Evolutionary conservation across 2,888 invertebrate genomes (phyloP), one percentile per base, ranked within the genome.

Genomic region (Parnassius orleans): DNA sequence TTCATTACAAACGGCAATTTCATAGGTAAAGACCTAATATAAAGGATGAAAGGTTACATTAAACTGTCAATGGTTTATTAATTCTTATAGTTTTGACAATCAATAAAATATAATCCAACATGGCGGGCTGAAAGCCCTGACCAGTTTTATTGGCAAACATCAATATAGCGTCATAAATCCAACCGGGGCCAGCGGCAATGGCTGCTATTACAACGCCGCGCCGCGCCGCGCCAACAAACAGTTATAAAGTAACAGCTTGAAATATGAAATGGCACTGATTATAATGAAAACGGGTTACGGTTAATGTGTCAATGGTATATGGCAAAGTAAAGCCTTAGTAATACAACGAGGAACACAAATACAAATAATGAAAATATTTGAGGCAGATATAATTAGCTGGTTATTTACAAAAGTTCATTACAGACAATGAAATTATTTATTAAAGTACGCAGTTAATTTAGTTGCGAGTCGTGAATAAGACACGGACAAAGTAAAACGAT

Each of bases 101-200:
- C 62, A 43, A 58, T 63, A 51, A 47, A 52, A 54, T 54, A 58
- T 43, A 53, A 61, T 41, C 9, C 51, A 43, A 53, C 53, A 46
- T 19, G 58, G 58, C 52, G 19, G 33, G 33, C 50, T 9, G 44
- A 58, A 15, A 44, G 15, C 62, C 52, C 50, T 43, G 53, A 50
- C 54, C 10, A 54, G 54, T 54, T 50, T 15, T 15, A 48, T 11
- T 33, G 15, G 46, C 46, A 50, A 48, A 53, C 50, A 44, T 50
- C 41, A 54, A 14, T 50, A 54, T 48, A 19, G 19, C 15, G 62
- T 41, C 10, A 54, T 58, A 54, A 63, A 54, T 58, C 24, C 3
- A 5, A 19, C 19, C 15, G 46, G 24, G 47, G 11, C 57, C 50
- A 41, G 41, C 9, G 52, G 11, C 54, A 53, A 47, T 42, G 46